A percentile compares a stretch with the other conserved stretches of the same genome.
These are phyloP conservation scores for Urocyon cinereoargenteus DNA, from an alignment of 2,797 vertebrate species.

Conservation along the genomic window DNA sequence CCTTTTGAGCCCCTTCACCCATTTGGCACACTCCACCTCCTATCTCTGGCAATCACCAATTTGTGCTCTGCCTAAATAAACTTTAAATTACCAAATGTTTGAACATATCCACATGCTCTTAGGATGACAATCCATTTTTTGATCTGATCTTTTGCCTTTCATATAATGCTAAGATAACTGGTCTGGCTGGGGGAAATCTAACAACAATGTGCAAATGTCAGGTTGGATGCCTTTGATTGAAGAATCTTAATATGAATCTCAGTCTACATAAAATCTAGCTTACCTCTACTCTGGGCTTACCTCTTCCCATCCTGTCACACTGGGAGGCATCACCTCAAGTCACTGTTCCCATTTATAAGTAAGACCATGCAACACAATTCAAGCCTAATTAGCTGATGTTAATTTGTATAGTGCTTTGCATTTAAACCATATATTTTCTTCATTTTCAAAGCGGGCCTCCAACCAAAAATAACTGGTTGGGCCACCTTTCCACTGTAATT, in stretches of 20 bases:
- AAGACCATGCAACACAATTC: background rate
- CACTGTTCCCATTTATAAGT: background rate
- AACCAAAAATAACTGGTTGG: background rate
- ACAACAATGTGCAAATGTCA: background rate
- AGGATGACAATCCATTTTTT: background rate
- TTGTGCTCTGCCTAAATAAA: background rate
- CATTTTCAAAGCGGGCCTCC: background rate
- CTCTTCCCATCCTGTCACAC: background rate
- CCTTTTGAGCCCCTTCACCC: background rate
- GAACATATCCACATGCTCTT: background rate
- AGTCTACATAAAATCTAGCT: background rate
- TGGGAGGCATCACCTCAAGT: background rate
- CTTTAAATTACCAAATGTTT: background rate
- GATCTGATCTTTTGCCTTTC: background rate
- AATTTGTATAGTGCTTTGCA: background rate
- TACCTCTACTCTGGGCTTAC: background rate
- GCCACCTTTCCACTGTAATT: background rate
- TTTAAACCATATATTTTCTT: background rate
- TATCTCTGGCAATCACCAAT: background rate
- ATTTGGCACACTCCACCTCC: background rate
- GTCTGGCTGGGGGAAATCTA: background rate
- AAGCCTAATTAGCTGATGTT: background rate
- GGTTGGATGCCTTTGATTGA: background rate
- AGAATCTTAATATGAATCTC: background rate
- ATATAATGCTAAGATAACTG: background rate